Percentiles rank a stretch among this genome's conserved stretches.
Conservation (phyloP, 2,797 vertebrate species). For the Limosa lapponica region DNA sequence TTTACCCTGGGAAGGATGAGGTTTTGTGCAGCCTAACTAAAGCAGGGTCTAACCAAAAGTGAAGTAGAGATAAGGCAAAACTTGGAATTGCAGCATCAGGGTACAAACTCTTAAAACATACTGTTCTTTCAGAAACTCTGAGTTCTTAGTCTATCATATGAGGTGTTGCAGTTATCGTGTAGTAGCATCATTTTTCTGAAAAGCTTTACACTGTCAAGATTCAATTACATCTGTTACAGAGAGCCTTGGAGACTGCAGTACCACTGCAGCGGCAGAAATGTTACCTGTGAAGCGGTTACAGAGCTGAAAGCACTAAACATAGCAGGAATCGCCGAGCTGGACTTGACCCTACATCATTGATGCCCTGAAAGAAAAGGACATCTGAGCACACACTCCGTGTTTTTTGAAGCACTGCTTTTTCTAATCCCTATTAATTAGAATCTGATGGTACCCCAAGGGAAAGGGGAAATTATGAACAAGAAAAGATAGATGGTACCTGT, state of each 20-base stretch:
- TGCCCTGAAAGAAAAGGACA: background rate
- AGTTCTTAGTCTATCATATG: background rate
- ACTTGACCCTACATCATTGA: background rate
- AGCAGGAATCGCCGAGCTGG: background rate
- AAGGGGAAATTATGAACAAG: background rate
- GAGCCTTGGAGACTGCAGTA: background rate
- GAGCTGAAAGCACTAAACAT: background rate
- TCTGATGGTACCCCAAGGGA: background rate
- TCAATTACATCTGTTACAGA: background rate
- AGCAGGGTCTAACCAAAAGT: background rate
- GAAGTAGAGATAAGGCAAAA: background rate
- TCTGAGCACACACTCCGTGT: background rate
- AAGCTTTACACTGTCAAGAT: background rate
- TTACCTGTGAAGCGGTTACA: background rate
- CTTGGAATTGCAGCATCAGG: background rate
- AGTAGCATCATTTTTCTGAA: background rate
- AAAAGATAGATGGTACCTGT: background rate
- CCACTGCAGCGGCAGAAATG: background rate
- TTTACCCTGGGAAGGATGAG: background rate
- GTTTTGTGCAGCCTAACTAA: background rate
- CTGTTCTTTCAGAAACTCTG: background rate
- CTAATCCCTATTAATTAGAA: background rate
- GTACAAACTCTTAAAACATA: background rate
- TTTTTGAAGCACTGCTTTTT: background rate
- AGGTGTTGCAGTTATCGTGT: background rate